Conservation (phyloP, 1,140 invertebrate species). For the Drosophila nigrodunni region DNA sequence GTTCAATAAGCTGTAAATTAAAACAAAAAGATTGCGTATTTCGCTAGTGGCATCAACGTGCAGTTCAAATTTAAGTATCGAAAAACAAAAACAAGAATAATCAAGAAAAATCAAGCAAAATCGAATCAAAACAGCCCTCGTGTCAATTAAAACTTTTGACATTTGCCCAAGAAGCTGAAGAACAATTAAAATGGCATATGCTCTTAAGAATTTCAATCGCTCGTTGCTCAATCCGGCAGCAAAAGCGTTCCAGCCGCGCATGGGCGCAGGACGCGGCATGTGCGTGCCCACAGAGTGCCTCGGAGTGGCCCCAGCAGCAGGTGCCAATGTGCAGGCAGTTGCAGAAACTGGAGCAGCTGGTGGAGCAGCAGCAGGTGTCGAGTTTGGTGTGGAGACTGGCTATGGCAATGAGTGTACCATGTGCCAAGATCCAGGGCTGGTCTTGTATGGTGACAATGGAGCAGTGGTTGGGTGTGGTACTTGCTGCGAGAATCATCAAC, state of each 20-base stretch:
- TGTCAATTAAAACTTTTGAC: neutral
- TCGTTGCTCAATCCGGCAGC: constrained; percentile 4
- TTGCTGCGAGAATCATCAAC: too few species aligned
- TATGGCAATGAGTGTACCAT: neutral
- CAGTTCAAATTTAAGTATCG: too few species aligned
- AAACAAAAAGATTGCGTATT: too few species aligned
- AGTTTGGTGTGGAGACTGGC: neutral
- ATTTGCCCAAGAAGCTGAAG: neutral
- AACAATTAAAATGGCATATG: neutral
- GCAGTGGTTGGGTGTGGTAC: too few species aligned
- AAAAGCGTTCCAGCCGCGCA: neutral
- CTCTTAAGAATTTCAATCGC: neutral
- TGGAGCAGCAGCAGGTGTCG: neutral
- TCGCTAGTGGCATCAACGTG: too few species aligned
- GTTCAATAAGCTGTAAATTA: too few species aligned
- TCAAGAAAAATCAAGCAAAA: too few species aligned
- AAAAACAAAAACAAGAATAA: too few species aligned
- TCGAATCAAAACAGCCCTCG: too few species aligned
- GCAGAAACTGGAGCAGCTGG: neutral
- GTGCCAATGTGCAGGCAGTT: too few species aligned
- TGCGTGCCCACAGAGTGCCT: too few species aligned
- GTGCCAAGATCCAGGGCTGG: neutral
- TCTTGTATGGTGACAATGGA: neutral
- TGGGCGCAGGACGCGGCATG: neutral
- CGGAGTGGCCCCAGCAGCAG: too few species aligned